phyloP scores from a whole-genome alignment of 2,797 vertebrate genomes.

The Naso thynnoides region DNA sequence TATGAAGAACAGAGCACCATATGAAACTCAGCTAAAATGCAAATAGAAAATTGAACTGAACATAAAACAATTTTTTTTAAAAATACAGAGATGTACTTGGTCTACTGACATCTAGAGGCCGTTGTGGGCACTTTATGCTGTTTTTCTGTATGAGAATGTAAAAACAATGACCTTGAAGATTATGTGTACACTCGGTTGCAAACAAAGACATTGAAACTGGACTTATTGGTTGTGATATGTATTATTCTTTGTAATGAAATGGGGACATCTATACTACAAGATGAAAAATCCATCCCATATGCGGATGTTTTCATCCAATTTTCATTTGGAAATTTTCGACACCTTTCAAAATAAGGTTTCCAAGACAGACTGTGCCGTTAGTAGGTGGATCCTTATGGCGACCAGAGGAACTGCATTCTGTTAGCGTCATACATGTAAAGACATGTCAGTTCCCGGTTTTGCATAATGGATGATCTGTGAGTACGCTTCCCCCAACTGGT shows the following conservation, averaged over 20 bases:
- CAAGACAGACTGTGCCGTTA: too few species aligned
- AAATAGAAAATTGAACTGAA: too few species aligned
- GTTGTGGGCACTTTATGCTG: neutral
- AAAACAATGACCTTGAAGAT: neutral
- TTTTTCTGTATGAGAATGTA: neutral
- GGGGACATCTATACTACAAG: too few species aligned
- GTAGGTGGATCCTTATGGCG: neutral
- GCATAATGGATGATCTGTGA: neutral
- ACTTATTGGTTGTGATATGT: neutral
- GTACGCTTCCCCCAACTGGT: too few species aligned
- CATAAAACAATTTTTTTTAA: too few species aligned
- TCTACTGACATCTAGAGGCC: slow-evolving; percentile 53
- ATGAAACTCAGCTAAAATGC: slow-evolving; percentile 1
- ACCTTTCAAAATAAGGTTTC: too few species aligned
- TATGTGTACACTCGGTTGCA: neutral
- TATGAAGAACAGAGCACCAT: neutral
- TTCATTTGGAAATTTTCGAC: too few species aligned
- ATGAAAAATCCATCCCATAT: too few species aligned
- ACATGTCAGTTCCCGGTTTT: neutral
- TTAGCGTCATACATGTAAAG: neutral
- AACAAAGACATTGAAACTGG: neutral
- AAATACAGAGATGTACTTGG: neutral
- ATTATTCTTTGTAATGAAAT: neutral
- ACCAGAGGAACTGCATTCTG: neutral
- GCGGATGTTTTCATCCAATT: too few species aligned